Evolutionary conservation across 1,140 invertebrate genomes (phyloP), one percentile per base, ranked within the genome.

Genomic region (Hirudo medicinalis): DNA sequence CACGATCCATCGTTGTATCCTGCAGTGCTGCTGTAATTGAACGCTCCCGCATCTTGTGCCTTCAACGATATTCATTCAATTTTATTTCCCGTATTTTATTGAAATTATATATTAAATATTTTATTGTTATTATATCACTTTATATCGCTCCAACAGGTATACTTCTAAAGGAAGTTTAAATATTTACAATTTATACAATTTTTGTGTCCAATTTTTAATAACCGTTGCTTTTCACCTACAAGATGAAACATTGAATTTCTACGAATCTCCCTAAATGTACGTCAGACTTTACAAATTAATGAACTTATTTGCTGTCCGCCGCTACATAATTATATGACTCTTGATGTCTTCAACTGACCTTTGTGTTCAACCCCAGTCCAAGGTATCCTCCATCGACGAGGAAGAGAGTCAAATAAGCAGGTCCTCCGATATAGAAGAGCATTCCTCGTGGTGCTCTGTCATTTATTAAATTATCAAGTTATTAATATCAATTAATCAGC

Each of bases 1-100:
- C 74, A 74, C 54, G 68, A 25, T 43, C 74, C 74, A 32, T 72
- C 67, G 32, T 73, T 74, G 53, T 36, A 74, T n/a, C 43, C 49
- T 15, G n/a, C 29, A 0, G n/a, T 49, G 9, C 13, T 70, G 15
- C 71, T 73, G 2, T 49, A 57, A 49, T 68, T 53, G 60, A 70
- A 74, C 11, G 53, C 55, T 32, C 74, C 74, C 4, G 54, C n/a
- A 13, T 71, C 74, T 55, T 72, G 57, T 19, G 71, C 74, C 74
- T 74, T 54, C 6, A 72, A 68, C 5, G 25, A 27, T 8, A 53
- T 54, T n/a, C 15, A 5, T 53, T 57, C 20, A 0, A 66, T 29
- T 71, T 22, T 6, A 22, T 19, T 71, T 57, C 32, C 20, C 8
- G 40, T 27, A 57, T 22, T 19, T 57, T 15, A 29, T 49, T 36